phyloP scores from a whole-genome alignment of 2,797 vertebrate species.

The Anas georgica region DNA sequence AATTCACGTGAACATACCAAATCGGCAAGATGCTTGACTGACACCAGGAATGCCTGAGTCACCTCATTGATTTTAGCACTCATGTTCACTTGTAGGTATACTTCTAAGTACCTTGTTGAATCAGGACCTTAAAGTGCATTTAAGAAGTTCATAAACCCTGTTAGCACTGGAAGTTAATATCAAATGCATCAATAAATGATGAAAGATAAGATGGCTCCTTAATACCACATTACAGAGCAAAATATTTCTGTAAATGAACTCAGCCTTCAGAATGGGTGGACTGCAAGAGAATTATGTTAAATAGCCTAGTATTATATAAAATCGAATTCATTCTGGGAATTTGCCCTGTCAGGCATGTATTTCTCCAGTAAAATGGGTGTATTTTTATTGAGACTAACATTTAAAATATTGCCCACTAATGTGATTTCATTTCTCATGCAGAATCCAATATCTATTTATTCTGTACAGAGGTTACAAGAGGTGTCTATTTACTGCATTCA shows the following conservation, averaged over 20 bases:
- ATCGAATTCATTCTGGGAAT: background rate
- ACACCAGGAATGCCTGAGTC: background rate
- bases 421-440: background rate
- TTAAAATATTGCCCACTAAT: slow-evolving; percentile 45
- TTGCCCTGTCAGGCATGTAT: background rate
- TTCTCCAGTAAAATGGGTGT: background rate
- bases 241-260: background rate
- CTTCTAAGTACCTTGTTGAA: background rate
- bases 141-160: slow-evolving; percentile 10
- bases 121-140: background rate
- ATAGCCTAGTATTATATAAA: background rate
- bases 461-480: slow-evolving; percentile 16
- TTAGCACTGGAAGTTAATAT: background rate
- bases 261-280: background rate
- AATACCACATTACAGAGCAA: background rate
- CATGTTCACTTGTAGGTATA: background rate
- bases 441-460: slow-evolving; percentile 55
- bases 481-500: slow-evolving; percentile 20
- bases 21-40: background rate
- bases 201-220: background rate
- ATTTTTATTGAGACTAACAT: background rate
- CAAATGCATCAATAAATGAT: background rate
- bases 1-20: background rate
- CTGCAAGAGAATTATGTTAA: slow-evolving; percentile 12
- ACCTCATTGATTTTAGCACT: slow-evolving; percentile 1